Evolutionary conservation across 2,888 invertebrate genomes (phyloP), one percentile per base, ranked within the genome.

Genomic region (Dasypogon diadema): DNA sequence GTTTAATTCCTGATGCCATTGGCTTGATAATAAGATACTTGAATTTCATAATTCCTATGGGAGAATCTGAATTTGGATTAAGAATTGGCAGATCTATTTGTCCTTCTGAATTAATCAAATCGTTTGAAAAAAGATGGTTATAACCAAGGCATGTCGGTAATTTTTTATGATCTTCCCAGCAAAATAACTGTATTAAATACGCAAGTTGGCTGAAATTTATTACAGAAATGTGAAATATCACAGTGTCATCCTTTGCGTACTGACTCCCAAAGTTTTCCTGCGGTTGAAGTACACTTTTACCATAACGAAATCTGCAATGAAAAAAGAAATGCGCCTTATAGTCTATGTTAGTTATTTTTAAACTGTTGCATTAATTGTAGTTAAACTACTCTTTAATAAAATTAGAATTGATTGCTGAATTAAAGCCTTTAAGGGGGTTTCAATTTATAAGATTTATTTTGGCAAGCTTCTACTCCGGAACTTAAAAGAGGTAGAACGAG

Each of bases 121-220:
- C 90, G 79, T 92, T 91, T 0, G 97, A 96, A 80, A 96, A 87
- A 77, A 98, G 89, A 86, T 96, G 95, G 81, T 94, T 93, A 84
- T 95, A 96, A 8, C 96, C 97, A 42, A 60, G 30, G 10, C 58
- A 34, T 5, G 30, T 26, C 10, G 34, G 58, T 81, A 81, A 2
- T 82, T 80, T 14, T 81, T 26, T 4, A 80, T 79, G 2, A 77
- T 80, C n/a, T 12, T 75, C 54, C 10, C 81, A 74, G 78, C 51
- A 90, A 86, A 91, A 95, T 81, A 94, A 90, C 86, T 96, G 95
- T 79, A 96, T 88, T 80, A 94, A 88, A 84, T 93, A 95, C 24
- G 94, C 95, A 83, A 94, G 89, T 77, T 89, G 89, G 81, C 91
- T 90, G 46, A 92, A 90, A 81, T 92, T 90, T 46, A 91, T 88